These are phyloP conservation scores for Micronisus gabar DNA, from an alignment of 2,113 vertebrate genomes.

Conservation along the genomic window DNA sequence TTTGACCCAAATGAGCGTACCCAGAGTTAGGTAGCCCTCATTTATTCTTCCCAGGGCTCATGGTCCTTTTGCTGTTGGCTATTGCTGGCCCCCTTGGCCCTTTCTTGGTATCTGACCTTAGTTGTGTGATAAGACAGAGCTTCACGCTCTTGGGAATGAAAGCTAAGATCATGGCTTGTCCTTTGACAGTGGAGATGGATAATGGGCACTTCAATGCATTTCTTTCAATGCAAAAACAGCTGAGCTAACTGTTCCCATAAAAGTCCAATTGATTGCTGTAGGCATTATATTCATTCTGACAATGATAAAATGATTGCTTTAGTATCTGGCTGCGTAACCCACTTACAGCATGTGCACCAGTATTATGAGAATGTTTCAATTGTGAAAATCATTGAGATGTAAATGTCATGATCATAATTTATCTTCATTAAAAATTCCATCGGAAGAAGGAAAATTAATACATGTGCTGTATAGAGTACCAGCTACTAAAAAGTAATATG, in stretches of 20 bases:
- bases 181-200: constrained; percentile 23
- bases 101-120: background rate
- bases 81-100: background rate
- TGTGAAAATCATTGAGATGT: constrained; percentile 64
- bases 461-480: background rate
- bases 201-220: background rate
- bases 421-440: constrained; percentile 54
- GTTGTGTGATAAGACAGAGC: background rate
- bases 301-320: constrained; percentile 62
- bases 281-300: constrained; percentile 60
- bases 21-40: fast-evolving
- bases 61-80: background rate
- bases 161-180: background rate
- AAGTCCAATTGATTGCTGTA: constrained; percentile 52
- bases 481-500: background rate
- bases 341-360: constrained; percentile 35
- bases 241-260: constrained; percentile 49
- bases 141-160: background rate
- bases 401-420: constrained; percentile 64
- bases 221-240: constrained; percentile 28
- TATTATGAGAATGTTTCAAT: constrained; percentile 34
- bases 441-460: constrained; percentile 28
- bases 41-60: background rate
- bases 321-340: constrained; percentile 54
- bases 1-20: background rate